Base-by-base conservation (phyloP, 2,888 invertebrate species). In the Ligdia adustata region DNA sequence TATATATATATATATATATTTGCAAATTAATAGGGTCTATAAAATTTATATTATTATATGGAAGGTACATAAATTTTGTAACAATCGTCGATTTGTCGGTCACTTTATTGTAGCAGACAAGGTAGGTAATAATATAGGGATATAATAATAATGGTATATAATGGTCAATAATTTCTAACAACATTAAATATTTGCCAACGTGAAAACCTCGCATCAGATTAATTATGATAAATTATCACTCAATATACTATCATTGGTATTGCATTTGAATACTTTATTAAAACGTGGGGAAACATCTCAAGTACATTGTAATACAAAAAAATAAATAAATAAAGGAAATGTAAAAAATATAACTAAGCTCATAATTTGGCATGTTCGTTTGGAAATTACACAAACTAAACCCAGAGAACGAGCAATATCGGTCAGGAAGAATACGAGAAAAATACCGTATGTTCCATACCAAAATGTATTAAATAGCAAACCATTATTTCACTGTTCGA, bases 181-280 rank as follows among this genome's bases (percentile, higher is more conserved):
- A 46, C 38, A 38, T 40, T 44, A 49, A 34, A 51, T 37, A 51
- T 38, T 52, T n/a, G n/a, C 42, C 48, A 34, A 44, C 22, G 27
- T 59, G 69, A 70, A 70, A 70, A 69, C 70, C 70, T 66, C 69
- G 29, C 49, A 59, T 51, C 61, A 68, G 66, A 64, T 59, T 40
- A 46, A 33, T 52, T 49, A 59, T 62, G 62, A 64, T 65, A 65
- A 57, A 57, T n/a, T 50, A 50, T 47, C 20, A 38, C 35, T 53
- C 46, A 61, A 5, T 22, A 6, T 39, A 51, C 60, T 61, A 57
- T 55, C 62, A 60, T 41, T 44, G 26, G 34, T 48, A 45, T 38
- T 52, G 48, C 63, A 55, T 49, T 50, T 44, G 52, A 50, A 52
- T 62, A 61, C 51, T 59, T 46, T 34, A 56, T 41, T 27, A 35